A percentile compares a stretch with the other conserved stretches of the same genome.
Evolutionary conservation across 53 echinoderm and acorn worm genomes (phyloP).

Genomic region (Echinarachnius parma): DNA sequence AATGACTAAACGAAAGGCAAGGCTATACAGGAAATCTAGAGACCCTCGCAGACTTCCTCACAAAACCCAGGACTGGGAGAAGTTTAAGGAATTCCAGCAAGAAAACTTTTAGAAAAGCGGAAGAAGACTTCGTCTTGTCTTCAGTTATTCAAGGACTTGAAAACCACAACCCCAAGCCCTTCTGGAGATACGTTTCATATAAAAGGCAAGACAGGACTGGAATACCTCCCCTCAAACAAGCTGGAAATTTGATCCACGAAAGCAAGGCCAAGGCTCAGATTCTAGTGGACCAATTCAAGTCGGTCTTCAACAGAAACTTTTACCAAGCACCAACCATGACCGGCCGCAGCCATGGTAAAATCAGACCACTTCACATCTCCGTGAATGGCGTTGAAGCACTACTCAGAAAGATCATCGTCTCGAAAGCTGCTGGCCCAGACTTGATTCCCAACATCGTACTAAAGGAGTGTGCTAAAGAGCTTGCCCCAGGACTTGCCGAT

Average conservation of each 20-base stretch:
- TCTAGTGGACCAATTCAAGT: constrained; percentile 1
- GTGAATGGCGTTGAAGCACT: no score
- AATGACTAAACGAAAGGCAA: no score
- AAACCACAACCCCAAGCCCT: background rate
- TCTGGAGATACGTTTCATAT: constrained; percentile 10
- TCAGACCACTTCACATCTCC: no score
- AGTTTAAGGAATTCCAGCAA: constrained; percentile 20
- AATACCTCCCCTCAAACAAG: background rate
- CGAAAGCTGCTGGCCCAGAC: no score
- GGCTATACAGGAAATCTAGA: constrained; percentile 18
- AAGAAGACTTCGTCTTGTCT: constrained; percentile 7
- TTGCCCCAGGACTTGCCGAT: no score
- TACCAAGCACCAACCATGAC: background rate
- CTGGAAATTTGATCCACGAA: constrained; percentile 1
- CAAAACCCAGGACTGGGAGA: constrained; percentile 14
- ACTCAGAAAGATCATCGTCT: no score
- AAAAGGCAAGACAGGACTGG: background rate
- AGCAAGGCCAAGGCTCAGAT: constrained; percentile 7
- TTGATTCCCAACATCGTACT: no score
- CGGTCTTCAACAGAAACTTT: background rate
- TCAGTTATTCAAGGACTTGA: constrained; percentile 5
- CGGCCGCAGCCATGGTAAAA: no score
- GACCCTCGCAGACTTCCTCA: background rate
- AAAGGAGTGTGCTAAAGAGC: no score
- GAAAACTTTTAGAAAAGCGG: background rate